These are phyloP conservation scores for Sepioteuthis lessoniana DNA, from an alignment of 2,888 invertebrate genomes.

Conservation along the genomic window DNA sequence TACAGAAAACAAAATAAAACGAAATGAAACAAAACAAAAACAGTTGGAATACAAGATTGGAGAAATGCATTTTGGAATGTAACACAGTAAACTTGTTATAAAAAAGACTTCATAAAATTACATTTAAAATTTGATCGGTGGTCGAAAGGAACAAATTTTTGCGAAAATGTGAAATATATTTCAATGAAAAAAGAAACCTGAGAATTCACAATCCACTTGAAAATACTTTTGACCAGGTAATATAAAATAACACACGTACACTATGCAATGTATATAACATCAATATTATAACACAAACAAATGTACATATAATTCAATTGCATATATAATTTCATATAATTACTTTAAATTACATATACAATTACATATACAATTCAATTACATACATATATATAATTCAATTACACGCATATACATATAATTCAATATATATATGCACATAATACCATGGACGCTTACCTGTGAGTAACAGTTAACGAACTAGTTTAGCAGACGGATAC, in stretches of 20 bases:
- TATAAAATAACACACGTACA: neutral
- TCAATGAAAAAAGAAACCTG: neutral
- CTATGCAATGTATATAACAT: neutral
- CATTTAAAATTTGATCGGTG: no score
- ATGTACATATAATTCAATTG: neutral
- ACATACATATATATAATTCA: no score
- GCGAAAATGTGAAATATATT: neutral
- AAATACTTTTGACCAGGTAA: neutral
- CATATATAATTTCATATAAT: neutral
- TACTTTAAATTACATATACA: neutral
- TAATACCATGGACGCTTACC: neutral
- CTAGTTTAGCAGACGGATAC: neutral
- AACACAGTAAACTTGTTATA: neutral
- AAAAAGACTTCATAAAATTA: no score
- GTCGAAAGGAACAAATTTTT: no score
- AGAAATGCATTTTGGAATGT: neutral
- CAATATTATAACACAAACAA: neutral
- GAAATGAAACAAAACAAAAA: no score
- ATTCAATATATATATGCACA: neutral
- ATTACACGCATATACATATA: neutral
- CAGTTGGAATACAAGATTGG: neutral
- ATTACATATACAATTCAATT: no score
- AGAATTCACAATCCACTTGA: neutral
- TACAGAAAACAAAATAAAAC: no score
- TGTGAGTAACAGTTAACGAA: neutral